These are phyloP conservation scores for Gallinago nigripennis DNA, from an alignment of 2,797 vertebrate genomes.

Conservation along the genomic window DNA sequence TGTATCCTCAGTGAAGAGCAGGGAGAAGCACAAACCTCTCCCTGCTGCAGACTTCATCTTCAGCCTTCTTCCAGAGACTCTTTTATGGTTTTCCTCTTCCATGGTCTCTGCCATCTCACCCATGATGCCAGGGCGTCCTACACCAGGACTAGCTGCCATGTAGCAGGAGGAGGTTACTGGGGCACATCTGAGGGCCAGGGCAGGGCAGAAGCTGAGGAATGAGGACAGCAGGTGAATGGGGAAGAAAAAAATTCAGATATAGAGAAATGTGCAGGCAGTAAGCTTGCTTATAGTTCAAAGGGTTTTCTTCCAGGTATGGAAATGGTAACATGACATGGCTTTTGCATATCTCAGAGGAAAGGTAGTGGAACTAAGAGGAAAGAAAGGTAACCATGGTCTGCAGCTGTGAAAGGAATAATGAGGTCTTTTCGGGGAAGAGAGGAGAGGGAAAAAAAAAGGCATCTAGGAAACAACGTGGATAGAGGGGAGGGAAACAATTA, in stretches of 20 bases:
- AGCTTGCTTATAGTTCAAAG: background rate
- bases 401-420: background rate
- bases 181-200: background rate
- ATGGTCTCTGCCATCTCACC: background rate
- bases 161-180: background rate
- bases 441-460: background rate
- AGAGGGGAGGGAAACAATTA: background rate
- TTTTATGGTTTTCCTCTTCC: background rate
- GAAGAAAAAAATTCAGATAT: background rate
- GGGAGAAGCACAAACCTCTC: background rate
- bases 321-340: background rate
- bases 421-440: background rate
- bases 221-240: background rate
- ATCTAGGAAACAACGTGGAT: background rate
- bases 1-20: background rate
- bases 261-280: background rate
- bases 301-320: background rate
- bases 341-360: background rate
- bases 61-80: rapidly evolving
- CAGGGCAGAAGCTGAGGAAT: background rate
- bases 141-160: rapidly evolving
- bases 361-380: background rate
- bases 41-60: background rate
- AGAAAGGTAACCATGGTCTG: background rate
- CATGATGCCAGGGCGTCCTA: rapidly evolving